Percentiles rank a stretch among this genome's conserved stretches.
These are phyloP conservation scores for Glyptemys insculpta DNA, from an alignment of 2,797 vertebrate genomes.

Conservation along the genomic window DNA sequence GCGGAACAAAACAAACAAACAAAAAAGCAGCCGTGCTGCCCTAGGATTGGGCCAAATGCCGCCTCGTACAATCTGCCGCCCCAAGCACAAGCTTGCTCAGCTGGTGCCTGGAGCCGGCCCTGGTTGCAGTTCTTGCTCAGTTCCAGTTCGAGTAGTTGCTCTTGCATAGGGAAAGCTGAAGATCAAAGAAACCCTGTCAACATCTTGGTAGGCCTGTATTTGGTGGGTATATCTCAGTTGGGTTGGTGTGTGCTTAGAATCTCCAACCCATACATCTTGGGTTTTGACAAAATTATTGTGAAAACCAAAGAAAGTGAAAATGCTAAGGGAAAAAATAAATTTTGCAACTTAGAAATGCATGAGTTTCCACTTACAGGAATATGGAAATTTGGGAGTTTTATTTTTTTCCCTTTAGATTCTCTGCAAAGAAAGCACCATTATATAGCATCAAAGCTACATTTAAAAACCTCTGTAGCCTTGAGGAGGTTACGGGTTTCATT, in stretches of 20 bases:
- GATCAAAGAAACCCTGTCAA: background rate
- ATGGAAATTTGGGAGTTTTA: background rate
- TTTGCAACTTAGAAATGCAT: background rate
- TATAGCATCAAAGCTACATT: background rate
- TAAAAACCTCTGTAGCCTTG: background rate
- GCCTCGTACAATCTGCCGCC: no score
- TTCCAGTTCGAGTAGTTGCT: background rate
- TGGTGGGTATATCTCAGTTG: background rate
- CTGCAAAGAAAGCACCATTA: background rate
- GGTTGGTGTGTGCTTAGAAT: background rate
- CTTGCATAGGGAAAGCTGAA: background rate
- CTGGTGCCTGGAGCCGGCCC: no score
- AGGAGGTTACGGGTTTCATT: background rate
- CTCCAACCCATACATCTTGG: background rate
- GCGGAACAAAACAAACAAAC: no score
- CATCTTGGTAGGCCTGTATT: background rate
- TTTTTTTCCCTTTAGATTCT: background rate
- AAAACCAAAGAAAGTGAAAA: background rate
- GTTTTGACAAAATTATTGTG: background rate
- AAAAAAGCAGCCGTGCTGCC: no score
- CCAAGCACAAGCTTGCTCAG: no score
- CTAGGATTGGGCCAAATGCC: no score
- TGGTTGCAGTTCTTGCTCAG: background rate
- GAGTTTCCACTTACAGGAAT: background rate
- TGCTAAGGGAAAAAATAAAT: slow-evolving; percentile 2